Evolutionary conservation across 2,113 vertebrate species (phyloP).

Genomic region (Aix galericulata): DNA sequence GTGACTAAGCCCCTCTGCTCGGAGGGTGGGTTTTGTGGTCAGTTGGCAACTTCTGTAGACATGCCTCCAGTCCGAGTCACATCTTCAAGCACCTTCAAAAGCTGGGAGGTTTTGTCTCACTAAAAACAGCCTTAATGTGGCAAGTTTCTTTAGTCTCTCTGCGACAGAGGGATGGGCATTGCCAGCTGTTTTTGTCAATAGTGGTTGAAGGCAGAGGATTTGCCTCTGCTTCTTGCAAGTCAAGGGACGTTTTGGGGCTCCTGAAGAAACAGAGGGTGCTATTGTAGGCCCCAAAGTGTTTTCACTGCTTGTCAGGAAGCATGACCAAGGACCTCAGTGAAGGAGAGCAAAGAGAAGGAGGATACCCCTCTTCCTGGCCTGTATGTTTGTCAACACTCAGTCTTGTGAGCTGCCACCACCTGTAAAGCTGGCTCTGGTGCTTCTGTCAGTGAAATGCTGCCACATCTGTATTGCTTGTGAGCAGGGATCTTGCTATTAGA

Average conservation of each 20-base stretch:
- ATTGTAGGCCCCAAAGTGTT: neutral
- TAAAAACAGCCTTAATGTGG: neutral
- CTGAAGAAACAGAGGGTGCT: neutral
- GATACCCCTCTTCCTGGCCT: neutral
- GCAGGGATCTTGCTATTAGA: neutral
- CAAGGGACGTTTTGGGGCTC: neutral
- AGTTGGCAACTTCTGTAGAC: neutral
- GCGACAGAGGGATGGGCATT: neutral
- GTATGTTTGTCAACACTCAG: neutral
- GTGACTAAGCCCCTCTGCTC: neutral
- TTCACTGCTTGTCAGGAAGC: neutral
- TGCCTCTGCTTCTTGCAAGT: neutral
- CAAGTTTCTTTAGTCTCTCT: neutral
- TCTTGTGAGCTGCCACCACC: accelerated
- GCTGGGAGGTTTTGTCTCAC: neutral
- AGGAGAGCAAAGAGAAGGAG: neutral
- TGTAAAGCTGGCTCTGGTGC: neutral
- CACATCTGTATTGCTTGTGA: neutral
- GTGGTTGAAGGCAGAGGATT: neutral
- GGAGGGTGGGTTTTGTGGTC: neutral
- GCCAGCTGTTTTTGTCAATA: neutral
- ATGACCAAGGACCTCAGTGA: neutral
- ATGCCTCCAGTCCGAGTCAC: neutral
- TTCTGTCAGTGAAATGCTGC: neutral
- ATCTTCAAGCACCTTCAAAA: neutral